Evolutionary conservation across 2,888 invertebrate genomes (phyloP).

Genomic region (Lottia gigantea): DNA sequence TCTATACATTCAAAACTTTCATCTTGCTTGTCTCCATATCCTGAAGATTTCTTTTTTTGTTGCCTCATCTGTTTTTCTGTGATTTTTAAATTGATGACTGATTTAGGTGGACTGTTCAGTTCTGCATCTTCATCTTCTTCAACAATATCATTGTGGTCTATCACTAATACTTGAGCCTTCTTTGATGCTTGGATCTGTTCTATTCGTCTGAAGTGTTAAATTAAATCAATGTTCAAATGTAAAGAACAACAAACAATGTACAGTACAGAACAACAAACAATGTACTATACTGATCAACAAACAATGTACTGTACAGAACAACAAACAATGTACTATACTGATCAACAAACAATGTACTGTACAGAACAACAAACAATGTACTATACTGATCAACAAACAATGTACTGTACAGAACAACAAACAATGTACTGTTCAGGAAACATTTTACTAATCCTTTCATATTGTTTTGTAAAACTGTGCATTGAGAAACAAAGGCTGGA

Average conservation of each 20-base stretch:
- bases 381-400: conserved; percentile 7
- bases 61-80: conserved; percentile 5
- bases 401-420: not conserved
- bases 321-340: too few relatives aligned
- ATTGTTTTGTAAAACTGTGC: too few relatives aligned
- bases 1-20: conserved; percentile 20
- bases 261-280: not conserved
- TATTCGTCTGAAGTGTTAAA: conserved; percentile 44
- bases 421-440: not conserved
- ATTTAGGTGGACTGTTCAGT: not conserved
- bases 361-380: not conserved
- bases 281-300: not conserved
- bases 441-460: not conserved
- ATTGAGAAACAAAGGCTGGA: too few relatives aligned
- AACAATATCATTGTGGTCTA: conserved; percentile 51
- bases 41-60: not conserved
- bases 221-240: not conserved
- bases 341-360: not conserved
- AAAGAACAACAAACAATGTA: not conserved
- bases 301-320: conserved; percentile 16
- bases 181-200: conserved; percentile 46
- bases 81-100: not conserved
- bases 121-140: conserved; percentile 37
- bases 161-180: conserved; percentile 60
- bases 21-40: conserved; percentile 22